A percentile compares a stretch with the other conserved stretches of the same genome.
Evolutionary conservation across 1,140 invertebrate genomes (phyloP).

Genomic region (Calliphora vicina): DNA sequence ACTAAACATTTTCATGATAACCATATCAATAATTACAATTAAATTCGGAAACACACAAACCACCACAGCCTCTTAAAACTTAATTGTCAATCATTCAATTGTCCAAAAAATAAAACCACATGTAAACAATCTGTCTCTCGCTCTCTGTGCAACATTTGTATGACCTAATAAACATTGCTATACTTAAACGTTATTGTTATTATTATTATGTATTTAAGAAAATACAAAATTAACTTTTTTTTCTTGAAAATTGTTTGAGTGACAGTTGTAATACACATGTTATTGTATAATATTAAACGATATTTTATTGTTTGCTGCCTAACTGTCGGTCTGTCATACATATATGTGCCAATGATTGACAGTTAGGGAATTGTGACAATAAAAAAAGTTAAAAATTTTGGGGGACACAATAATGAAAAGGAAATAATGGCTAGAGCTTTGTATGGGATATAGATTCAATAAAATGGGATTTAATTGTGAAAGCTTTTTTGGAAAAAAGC

Average conservation of each 20-base stretch:
- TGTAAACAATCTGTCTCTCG: neutral
- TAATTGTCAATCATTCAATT: slow-evolving; percentile 17
- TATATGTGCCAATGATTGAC: neutral
- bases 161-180: neutral
- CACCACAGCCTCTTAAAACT: neutral
- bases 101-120: neutral
- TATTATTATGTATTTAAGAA: neutral
- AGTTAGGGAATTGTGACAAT: neutral
- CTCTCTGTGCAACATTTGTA: neutral
- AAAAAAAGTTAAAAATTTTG: too few species aligned
- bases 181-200: neutral
- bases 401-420: too few species aligned
- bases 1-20: too few species aligned
- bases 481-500: too few species aligned
- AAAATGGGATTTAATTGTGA: too few species aligned
- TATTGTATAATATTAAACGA: neutral
- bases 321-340: neutral
- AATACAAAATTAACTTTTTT: too few species aligned
- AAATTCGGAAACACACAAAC: too few species aligned
- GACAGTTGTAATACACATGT: slow-evolving; percentile 9
- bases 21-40: too few species aligned
- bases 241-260: neutral
- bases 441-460: too few species aligned
- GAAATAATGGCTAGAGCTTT: too few species aligned
- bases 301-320: neutral